Base-by-base conservation (phyloP, 2,888 invertebrate genomes). In the Aspidiotus rigidus region DNA sequence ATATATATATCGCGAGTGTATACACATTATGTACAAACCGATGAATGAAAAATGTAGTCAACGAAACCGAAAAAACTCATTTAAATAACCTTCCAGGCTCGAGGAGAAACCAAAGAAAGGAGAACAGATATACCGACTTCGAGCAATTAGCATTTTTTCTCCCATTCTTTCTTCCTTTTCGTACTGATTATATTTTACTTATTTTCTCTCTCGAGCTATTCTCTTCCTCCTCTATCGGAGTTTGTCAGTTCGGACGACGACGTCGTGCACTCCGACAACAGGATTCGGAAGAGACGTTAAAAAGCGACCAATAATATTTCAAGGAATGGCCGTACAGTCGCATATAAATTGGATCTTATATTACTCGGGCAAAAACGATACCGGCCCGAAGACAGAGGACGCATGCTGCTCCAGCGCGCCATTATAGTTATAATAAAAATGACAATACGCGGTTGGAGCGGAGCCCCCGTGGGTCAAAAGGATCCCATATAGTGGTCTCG, bases 301-400 rank as follows among this genome's bases (percentile, higher is more conserved):
- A 66, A 67, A 44, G 59, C 49, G 49, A 59, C 67, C 67, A 67
- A 67, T 67, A 67, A 60, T 67, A 67, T 67, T 67, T 59, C 60
- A 67, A 53, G 42, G 53, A 60, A 67, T 67, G 67, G 67, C 67
- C 60, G 67, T 39, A 49, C 53, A 57, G 67, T 67, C 67, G 59
- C 67, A 67, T 67, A 67, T 67, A 67, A 67, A 67, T 67, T 59
- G 67, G 67, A 67, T 67, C 67, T 56, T 67, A 67, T 57, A 59
- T 67, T 42, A 59, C 2, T 13, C 9, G 28, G 17, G 57, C 56
- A 67, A 49, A 60, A 60, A 42, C 49, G 42, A 57, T 44, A 59
- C 67, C 49, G 60, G 44, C 59, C 57, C 44, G 60, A 40, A 67
- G 57, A 67, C 67, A 49, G 39, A 44, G 59, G 67, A 67, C 67